Evolutionary conservation across 2,797 vertebrate species (phyloP).

Genomic region (Rhadinocentrus ornatus): DNA sequence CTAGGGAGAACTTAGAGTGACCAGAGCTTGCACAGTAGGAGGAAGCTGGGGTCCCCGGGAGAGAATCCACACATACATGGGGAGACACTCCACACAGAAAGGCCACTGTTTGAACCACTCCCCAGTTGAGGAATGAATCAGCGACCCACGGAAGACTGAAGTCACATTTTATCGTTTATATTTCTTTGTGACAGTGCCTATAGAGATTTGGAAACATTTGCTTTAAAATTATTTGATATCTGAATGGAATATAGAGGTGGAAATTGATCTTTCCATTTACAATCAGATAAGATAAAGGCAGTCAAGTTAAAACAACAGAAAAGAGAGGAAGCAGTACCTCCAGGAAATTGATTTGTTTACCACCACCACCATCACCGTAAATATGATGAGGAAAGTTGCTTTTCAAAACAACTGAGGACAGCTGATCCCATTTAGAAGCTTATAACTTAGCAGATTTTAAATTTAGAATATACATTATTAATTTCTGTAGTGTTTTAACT

Average conservation of each 20-base stretch:
- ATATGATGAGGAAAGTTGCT: slow-evolving; percentile 24
- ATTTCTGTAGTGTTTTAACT: slow-evolving; percentile 45
- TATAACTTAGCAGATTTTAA: slow-evolving; percentile 39
- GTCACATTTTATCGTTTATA: not conserved
- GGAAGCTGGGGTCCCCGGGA: too few relatives aligned
- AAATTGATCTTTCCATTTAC: slow-evolving; percentile 53
- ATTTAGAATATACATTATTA: slow-evolving; percentile 41
- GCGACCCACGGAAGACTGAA: slow-evolving; percentile 1
- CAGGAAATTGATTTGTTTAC: slow-evolving; percentile 58
- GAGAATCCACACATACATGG: too few relatives aligned
- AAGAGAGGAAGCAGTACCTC: slow-evolving; percentile 47
- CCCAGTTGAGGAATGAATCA: too few relatives aligned
- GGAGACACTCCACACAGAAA: too few relatives aligned
- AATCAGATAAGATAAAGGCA: slow-evolving; percentile 38
- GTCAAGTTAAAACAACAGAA: slow-evolving; percentile 27
- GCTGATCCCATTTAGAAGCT: slow-evolving; percentile 60
- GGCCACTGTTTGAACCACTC: too few relatives aligned
- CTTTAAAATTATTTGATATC: slow-evolving; percentile 41
- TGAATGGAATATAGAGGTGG: slow-evolving; percentile 43
- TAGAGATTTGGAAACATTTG: slow-evolving; percentile 34
- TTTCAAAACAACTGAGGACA: slow-evolving; percentile 49
- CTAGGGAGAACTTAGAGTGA: too few relatives aligned
- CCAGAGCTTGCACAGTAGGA: too few relatives aligned
- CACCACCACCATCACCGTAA: not conserved
- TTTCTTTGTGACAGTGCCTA: slow-evolving; percentile 32